A percentile compares a stretch with the other conserved stretches of the same genome.
Evolutionary conservation across 2,797 vertebrate genomes (phyloP).

Genomic region (Tinamus major): DNA sequence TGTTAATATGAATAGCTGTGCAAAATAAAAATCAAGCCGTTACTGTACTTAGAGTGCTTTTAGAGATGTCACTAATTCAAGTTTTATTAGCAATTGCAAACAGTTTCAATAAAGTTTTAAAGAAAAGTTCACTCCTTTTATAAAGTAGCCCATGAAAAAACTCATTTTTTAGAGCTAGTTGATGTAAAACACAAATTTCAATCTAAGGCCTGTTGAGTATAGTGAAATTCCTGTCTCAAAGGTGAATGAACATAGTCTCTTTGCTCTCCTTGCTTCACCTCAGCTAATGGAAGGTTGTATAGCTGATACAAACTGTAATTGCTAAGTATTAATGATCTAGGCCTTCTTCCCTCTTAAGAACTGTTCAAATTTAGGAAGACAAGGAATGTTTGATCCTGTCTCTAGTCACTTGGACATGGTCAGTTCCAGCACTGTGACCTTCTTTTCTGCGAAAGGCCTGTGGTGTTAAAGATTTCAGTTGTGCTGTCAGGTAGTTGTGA

Average conservation of each 20-base stretch:
- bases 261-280: not conserved
- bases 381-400: not conserved
- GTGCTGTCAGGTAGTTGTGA: not conserved
- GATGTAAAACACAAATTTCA: not conserved
- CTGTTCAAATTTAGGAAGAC: not conserved
- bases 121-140: slow-evolving; percentile 24
- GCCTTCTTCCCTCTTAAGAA: not conserved
- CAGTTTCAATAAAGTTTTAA: slow-evolving; percentile 30
- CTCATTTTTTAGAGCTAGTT: not conserved
- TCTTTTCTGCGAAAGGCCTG: not conserved
- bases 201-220: not conserved
- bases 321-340: not conserved
- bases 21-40: not conserved
- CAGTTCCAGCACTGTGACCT: not conserved
- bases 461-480: not conserved
- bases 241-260: not conserved
- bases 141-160: not conserved
- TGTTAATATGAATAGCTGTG: not conserved
- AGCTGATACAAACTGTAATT: not conserved
- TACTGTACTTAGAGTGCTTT: not conserved
- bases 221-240: not conserved
- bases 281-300: not conserved
- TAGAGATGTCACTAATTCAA: not conserved
- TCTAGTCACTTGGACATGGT: not conserved
- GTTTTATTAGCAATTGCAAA: slow-evolving; percentile 52